Evolutionary conservation across 2,113 vertebrate species (phyloP).

Genomic region (Callospermophilus lateralis): DNA sequence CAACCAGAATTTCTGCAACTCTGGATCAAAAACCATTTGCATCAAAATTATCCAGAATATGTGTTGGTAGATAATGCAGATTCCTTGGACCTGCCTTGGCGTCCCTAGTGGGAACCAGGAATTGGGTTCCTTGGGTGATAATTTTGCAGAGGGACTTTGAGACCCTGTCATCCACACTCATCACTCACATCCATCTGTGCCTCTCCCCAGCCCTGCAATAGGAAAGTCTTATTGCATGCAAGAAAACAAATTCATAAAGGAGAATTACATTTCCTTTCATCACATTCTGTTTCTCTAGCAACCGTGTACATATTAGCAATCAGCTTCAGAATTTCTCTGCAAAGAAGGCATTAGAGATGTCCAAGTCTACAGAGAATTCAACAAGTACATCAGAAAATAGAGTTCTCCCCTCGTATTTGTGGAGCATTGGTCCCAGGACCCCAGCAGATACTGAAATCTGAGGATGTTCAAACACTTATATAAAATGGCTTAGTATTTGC

Average conservation of each 20-base stretch:
- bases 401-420: neutral
- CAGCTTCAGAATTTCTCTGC: neutral
- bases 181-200: neutral
- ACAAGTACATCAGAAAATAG: neutral
- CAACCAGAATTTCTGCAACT: neutral
- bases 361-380: conserved; percentile 10
- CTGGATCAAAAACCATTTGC: neutral
- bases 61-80: neutral
- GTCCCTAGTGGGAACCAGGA: neutral
- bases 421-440: too few relatives aligned
- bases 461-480: neutral
- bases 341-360: neutral
- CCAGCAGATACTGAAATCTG: neutral
- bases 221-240: neutral
- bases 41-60: neutral
- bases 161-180: too few relatives aligned
- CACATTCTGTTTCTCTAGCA: neutral
- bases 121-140: neutral
- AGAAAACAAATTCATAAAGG: neutral
- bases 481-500: neutral
- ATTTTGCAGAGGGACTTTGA: neutral
- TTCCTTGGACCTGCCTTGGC: neutral
- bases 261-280: neutral
- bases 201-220: neutral
- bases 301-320: neutral